Conservation (phyloP, 2,888 invertebrate genomes). For the Phasia obesa region DNA sequence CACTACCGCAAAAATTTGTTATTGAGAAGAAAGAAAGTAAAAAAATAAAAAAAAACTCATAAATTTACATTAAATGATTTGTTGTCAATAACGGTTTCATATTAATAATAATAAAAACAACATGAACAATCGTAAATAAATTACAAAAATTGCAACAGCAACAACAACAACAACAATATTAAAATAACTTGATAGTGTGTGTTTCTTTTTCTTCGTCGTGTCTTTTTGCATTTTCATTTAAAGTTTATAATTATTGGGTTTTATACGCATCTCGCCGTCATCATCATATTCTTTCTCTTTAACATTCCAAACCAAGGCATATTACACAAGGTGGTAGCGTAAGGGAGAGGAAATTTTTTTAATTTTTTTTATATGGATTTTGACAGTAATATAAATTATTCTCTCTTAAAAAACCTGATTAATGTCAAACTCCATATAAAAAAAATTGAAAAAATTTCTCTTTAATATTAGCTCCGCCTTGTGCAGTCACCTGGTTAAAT, state of each 20-base stretch:
- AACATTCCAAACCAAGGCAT: no score
- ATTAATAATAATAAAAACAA: slow-evolving; percentile 37
- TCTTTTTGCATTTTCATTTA: slow-evolving; percentile 34
- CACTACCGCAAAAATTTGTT: slow-evolving; percentile 30
- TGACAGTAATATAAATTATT: no score
- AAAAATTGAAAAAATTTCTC: no score
- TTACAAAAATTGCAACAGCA: not conserved
- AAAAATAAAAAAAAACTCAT: slow-evolving; percentile 44
- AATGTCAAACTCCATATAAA: no score
- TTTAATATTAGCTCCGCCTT: no score
- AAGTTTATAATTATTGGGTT: slow-evolving; percentile 29
- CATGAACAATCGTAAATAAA: slow-evolving; percentile 25
- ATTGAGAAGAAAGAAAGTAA: slow-evolving; percentile 47
- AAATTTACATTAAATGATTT: slow-evolving; percentile 47
- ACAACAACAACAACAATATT: not conserved
- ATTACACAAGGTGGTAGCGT: no score
- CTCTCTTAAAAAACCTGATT: no score
- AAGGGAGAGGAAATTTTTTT: no score
- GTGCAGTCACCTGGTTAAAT: no score
- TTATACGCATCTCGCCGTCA: slow-evolving; percentile 20
- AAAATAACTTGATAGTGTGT: not conserved
- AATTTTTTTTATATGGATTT: no score
- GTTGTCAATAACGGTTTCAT: slow-evolving; percentile 56
- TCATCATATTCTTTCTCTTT: slow-evolving; percentile 14
- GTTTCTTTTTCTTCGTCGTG: not conserved